Evolutionary conservation across 2,113 vertebrate genomes (phyloP).

Genomic region (Cathartes aura): DNA sequence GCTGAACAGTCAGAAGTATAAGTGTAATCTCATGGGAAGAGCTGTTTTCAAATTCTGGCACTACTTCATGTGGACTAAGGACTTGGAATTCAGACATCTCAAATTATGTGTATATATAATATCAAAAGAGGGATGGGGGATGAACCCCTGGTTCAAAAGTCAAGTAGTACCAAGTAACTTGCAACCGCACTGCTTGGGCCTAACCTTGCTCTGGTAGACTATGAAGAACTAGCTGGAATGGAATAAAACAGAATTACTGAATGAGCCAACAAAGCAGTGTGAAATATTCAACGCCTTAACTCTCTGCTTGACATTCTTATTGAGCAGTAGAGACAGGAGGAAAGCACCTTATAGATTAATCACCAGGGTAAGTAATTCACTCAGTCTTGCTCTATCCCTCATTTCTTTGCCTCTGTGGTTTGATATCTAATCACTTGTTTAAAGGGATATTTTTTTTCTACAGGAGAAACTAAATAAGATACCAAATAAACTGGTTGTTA

Average conservation of each 20-base stretch:
- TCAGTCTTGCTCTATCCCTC: neutral
- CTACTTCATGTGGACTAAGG: neutral
- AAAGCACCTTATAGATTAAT: neutral
- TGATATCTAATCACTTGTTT: neutral
- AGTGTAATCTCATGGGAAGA: neutral
- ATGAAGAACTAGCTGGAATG: neutral
- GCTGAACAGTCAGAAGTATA: neutral
- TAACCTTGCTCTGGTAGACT: neutral
- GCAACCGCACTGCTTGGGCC: neutral
- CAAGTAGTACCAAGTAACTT: neutral
- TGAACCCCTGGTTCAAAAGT: neutral
- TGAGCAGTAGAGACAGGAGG: neutral
- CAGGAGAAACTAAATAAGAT: neutral
- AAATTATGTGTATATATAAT: accelerated
- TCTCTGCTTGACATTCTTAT: neutral
- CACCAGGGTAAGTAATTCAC: neutral
- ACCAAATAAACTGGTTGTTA: neutral
- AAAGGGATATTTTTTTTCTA: neutral
- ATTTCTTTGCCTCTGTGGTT: neutral
- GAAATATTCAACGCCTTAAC: neutral
- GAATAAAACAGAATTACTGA: neutral
- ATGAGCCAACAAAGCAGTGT: neutral
- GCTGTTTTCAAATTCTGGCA: neutral
- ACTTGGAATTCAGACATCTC: neutral
- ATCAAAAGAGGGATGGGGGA: neutral